Evolutionary conservation across 2,113 vertebrate genomes (phyloP).

Genomic region (Seriola dumerili): DNA sequence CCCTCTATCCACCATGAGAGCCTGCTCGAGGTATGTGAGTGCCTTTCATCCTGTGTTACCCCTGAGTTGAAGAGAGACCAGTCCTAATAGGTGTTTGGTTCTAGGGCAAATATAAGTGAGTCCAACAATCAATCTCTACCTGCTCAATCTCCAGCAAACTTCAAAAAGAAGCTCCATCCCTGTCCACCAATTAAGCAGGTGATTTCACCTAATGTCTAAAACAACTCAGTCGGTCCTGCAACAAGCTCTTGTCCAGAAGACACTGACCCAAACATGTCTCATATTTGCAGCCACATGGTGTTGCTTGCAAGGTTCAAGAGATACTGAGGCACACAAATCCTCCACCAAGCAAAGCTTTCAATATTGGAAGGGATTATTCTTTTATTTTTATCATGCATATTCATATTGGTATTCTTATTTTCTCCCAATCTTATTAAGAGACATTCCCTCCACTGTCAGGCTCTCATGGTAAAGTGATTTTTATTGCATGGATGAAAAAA

Average conservation of each 20-base stretch:
- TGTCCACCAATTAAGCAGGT: background rate
- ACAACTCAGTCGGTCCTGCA: background rate
- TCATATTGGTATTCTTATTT: background rate
- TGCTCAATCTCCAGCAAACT: background rate
- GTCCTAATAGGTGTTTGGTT: background rate
- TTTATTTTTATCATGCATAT: background rate
- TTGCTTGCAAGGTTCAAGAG: background rate
- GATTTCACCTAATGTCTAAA: background rate
- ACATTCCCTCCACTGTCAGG: too few species aligned
- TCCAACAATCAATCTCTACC: background rate
- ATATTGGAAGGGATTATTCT: background rate
- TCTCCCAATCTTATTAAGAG: too few species aligned
- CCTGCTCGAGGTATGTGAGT: background rate
- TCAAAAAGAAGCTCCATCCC: too few species aligned
- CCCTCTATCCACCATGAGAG: background rate
- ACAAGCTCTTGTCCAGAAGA: background rate
- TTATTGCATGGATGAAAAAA: background rate
- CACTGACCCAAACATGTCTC: background rate
- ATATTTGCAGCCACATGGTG: background rate
- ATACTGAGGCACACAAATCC: background rate
- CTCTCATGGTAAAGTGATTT: background rate
- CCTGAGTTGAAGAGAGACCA: background rate
- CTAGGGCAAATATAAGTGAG: background rate
- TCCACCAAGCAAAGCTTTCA: background rate
- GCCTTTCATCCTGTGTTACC: too few species aligned